Conservation (phyloP, 2,888 invertebrate species). For the Thumatha senex region DNA sequence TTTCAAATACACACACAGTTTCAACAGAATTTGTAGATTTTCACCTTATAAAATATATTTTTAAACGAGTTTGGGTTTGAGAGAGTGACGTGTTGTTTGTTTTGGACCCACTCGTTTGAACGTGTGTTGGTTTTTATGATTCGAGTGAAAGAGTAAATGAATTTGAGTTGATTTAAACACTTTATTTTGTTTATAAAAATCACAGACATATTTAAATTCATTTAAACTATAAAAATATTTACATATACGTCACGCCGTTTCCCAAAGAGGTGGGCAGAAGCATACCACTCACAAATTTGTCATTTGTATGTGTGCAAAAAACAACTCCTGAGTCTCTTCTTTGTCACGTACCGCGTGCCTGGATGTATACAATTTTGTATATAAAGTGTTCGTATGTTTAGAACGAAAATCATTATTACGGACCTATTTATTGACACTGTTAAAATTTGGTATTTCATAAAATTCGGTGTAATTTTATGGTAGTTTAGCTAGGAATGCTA, state of each 20-base stretch:
- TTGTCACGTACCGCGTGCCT: too few species aligned
- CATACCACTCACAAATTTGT: too few species aligned
- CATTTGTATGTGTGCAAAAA: too few species aligned
- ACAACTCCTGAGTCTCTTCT: too few species aligned
- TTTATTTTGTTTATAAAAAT: too few species aligned
- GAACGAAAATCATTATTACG: background rate
- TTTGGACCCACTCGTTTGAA: constrained; percentile 4
- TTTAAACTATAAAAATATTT: too few species aligned
- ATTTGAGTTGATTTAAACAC: too few species aligned
- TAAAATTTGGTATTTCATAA: background rate
- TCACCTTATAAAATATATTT: constrained; percentile 8
- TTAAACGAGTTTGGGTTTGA: constrained; percentile 4
- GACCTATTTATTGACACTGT: background rate
- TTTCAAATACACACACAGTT: constrained; percentile 46
- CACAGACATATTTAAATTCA: too few species aligned
- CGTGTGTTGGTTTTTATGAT: constrained; percentile 7
- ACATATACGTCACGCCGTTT: too few species aligned
- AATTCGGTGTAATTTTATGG: background rate
- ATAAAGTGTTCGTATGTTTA: background rate
- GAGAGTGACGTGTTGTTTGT: constrained; percentile 13
- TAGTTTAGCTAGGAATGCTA: background rate
- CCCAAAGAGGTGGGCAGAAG: too few species aligned
- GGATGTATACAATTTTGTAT: too few species aligned
- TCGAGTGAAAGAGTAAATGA: background rate
- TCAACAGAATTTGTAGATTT: constrained; percentile 39